Conservation (phyloP, 2,797 vertebrate species). For the Acanthurus tractus region DNA sequence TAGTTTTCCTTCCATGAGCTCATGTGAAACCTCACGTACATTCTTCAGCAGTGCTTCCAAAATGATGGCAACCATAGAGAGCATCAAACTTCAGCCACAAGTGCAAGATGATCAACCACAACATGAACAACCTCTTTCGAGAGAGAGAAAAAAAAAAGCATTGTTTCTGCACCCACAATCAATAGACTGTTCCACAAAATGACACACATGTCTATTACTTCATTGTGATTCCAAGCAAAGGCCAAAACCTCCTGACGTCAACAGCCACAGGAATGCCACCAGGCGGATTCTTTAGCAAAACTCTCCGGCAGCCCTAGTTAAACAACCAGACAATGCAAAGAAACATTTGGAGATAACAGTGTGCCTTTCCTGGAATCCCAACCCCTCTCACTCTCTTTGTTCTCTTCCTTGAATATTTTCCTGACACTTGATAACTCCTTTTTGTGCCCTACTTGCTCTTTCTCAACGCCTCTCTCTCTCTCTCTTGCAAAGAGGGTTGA, state of each 20-base stretch:
- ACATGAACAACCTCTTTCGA: conserved; percentile 63
- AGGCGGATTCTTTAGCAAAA: conserved; percentile 75
- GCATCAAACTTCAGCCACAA: conserved; percentile 67
- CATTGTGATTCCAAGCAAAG: conserved; percentile 75
- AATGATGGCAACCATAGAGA: conserved; percentile 49
- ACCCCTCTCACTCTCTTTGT: conserved; percentile 26
- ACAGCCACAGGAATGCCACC: conserved; percentile 82
- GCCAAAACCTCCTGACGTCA: conserved; percentile 78
- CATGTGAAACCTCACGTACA: conserved; percentile 71
- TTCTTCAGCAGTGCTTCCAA: conserved; percentile 63
- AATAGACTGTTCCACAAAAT: conserved; percentile 69
- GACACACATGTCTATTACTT: conserved; percentile 75
- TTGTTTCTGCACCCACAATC: conserved; percentile 79
- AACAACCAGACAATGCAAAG: conserved; percentile 80
- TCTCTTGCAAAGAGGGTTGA: conserved; percentile 8
- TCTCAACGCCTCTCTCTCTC: conserved; percentile 14
- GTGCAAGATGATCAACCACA: conserved; percentile 71
- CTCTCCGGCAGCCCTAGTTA: conserved; percentile 67
- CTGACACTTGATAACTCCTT: conserved; percentile 58
- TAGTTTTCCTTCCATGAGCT: conserved; percentile 73
- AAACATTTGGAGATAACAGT: conserved; percentile 73
- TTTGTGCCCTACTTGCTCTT: conserved; percentile 17
- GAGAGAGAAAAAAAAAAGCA: conserved; percentile 45
- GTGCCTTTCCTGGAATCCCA: conserved; percentile 71
- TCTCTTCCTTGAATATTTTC: conserved; percentile 47